Percentiles rank a stretch among this genome's conserved stretches.
Conservation (phyloP, 2,797 vertebrate species). For the Bovichtus variegatus region DNA sequence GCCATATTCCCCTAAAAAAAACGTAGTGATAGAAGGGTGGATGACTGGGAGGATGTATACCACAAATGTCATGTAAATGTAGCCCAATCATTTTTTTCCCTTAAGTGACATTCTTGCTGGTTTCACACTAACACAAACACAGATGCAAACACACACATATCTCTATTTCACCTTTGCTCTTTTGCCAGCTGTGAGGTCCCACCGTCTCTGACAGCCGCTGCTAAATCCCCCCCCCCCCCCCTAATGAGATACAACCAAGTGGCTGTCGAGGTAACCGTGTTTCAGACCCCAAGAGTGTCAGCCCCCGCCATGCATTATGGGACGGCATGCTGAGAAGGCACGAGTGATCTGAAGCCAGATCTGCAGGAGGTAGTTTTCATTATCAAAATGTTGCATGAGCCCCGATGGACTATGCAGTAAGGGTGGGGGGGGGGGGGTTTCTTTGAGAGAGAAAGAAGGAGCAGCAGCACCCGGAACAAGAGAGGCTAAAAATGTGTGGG, state of each 20-base stretch:
- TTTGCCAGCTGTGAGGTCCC: background rate
- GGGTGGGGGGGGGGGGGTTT: background rate
- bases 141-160: background rate
- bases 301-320: conserved; percentile 27
- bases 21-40: background rate
- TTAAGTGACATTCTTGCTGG: background rate
- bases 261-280: conserved; percentile 53
- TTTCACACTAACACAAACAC: too few relatives aligned
- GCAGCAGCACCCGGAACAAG: background rate
- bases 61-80: background rate
- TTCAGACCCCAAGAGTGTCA: conserved; percentile 27
- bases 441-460: background rate
- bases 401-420: conserved; percentile 27
- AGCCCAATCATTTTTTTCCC: background rate
- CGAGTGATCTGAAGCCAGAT: conserved; percentile 52
- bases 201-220: conserved; percentile 33
- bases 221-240: conserved; percentile 17
- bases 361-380: conserved; percentile 34
- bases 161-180: conserved; percentile 24
- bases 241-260: conserved; percentile 53
- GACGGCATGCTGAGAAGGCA: conserved; percentile 2
- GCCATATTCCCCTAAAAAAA: conserved; percentile 8
- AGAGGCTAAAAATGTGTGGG: background rate
- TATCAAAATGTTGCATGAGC: conserved; percentile 28
- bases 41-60: background rate